These are phyloP conservation scores for Ifrita kowaldi DNA, from an alignment of 2,113 vertebrate species.

Conservation along the genomic window DNA sequence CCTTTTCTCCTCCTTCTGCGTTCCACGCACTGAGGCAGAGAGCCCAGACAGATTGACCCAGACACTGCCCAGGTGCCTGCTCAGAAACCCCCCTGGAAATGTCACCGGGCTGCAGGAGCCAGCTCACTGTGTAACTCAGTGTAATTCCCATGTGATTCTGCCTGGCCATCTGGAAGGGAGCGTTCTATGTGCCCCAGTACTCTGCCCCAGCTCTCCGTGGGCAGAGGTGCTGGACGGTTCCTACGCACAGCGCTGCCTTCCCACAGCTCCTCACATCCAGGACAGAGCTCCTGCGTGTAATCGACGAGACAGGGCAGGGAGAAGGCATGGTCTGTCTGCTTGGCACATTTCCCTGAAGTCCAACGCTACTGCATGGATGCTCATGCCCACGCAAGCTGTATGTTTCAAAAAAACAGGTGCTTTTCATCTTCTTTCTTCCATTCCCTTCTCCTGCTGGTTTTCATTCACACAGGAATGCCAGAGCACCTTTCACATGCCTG, in stretches of 20 bases:
- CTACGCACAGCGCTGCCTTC: rapidly evolving
- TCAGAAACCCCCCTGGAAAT: not conserved
- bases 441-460: not conserved
- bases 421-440: not conserved
- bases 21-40: not conserved
- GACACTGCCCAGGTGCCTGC: not conserved
- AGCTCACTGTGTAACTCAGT: not conserved
- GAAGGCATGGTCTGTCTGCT: not conserved
- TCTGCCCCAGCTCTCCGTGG: not conserved
- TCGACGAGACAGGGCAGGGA: not conserved
- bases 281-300: rapidly evolving
- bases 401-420: rapidly evolving
- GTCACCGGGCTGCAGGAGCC: not conserved
- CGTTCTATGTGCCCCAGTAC: too few relatives aligned
- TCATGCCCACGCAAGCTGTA: not conserved
- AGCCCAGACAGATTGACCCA: not conserved
- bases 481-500: not conserved
- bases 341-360: not conserved
- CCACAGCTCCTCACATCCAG: not conserved
- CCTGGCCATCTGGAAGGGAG: not conserved
- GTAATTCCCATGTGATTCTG: too few relatives aligned
- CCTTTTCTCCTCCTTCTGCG: not conserved
- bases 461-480: not conserved
- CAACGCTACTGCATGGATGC: not conserved
- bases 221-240: not conserved